These are phyloP conservation scores for Crenuchus spilurus DNA, from an alignment of 2,797 vertebrate genomes.

Conservation along the genomic window DNA sequence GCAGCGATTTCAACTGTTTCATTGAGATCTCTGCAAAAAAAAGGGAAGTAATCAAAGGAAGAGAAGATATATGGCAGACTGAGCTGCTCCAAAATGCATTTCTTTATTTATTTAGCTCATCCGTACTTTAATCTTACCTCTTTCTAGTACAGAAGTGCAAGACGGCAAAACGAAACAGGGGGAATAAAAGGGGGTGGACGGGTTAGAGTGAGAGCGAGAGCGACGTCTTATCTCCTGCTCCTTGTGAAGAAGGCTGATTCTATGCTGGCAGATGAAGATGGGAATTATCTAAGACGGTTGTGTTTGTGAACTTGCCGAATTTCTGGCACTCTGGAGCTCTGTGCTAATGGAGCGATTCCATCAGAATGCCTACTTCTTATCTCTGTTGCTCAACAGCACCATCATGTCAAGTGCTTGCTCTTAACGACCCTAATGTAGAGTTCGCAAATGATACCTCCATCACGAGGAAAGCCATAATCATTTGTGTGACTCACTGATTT, in stretches of 20 bases:
- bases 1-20: constrained; percentile 44
- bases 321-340: constrained; percentile 17
- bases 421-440: constrained; percentile 35
- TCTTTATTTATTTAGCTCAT: constrained; percentile 8
- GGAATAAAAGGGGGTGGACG: constrained; percentile 43
- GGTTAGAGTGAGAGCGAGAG: constrained; percentile 38
- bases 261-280: constrained; percentile 67
- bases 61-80: constrained; percentile 17
- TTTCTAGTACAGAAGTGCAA: constrained; percentile 14
- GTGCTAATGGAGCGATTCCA: constrained; percentile 30
- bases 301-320: constrained; percentile 65
- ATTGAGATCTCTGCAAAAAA: constrained; percentile 46
- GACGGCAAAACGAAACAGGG: background rate
- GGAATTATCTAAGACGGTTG: constrained; percentile 73
- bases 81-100: constrained; percentile 36
- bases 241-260: constrained; percentile 64
- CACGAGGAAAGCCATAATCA: constrained; percentile 25
- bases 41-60: constrained; percentile 39
- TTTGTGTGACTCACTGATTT: constrained; percentile 23
- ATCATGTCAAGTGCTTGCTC: constrained; percentile 49
- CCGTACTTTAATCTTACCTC: background rate
- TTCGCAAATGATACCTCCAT: constrained; percentile 5
- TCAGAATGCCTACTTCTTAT: background rate
- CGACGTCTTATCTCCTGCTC: constrained; percentile 63
- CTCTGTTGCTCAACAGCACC: constrained; percentile 4